Base-by-base conservation (phyloP, 2,113 vertebrate genomes). In the Jaculus jaculus region DNA sequence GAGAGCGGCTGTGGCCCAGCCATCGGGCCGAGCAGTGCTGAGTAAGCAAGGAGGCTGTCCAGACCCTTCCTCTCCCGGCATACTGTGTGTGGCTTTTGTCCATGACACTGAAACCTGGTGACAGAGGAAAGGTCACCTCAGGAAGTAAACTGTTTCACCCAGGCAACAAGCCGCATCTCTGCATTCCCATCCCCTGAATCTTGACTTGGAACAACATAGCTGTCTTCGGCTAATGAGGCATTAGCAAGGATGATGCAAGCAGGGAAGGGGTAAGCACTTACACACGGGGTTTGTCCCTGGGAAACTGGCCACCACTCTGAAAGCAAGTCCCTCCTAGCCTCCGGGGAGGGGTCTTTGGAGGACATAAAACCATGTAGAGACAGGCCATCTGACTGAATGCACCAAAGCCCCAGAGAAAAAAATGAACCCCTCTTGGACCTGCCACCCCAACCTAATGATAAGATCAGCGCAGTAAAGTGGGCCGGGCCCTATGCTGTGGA, bases 321-420 rank as follows among this genome's bases (percentile, higher is more conserved):
- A 95, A 90, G 60, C 66, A 93, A 91, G 58, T 54, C 37, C n/a
- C 92, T 20, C 26, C 34, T 65, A 54, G 34, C 37, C 32, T 87
- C 26, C 42, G 28, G 12, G 32, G 32, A 93, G 75, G 82, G 63
- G 32, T 12, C 5, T 82, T 68, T 81, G n/a, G 30, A 84, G 28
- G 37, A 66, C 66, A 66, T 60, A 21, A 80, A 89, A 24, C 9
- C 13, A 60, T 4, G 15, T 87, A 83, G 73, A 84, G 34, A 94
- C 96, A 93, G 66, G 85, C 69, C 91, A 90, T 42, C 79, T 82
- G 24, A 65, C 11, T 28, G 26, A 3, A 54, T 23, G 72, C 30
- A n/a, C 39, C 8, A 51, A 89, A 71, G 18, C 24, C 34, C 34
- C 26, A 86, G 63, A 30, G 3, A 0, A 10, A 5, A 8, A 23